Evolutionary conservation across 2,888 invertebrate genomes (phyloP).

Genomic region (Syritta pipiens): DNA sequence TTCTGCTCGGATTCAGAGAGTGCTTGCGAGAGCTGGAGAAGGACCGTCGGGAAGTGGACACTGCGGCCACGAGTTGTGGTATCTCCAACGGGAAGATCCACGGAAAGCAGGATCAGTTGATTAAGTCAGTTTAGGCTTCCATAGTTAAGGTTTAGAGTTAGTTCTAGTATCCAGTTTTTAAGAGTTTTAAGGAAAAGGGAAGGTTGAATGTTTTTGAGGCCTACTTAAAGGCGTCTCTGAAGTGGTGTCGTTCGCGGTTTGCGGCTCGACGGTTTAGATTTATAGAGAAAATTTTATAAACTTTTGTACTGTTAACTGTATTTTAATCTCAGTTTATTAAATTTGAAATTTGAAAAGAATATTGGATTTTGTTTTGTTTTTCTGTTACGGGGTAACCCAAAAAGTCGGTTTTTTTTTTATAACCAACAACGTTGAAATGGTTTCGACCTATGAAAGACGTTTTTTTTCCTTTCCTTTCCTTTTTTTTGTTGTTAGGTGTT

Average conservation of each 20-base stretch:
- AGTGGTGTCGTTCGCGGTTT: too few relatives aligned
- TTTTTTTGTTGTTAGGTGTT: too few relatives aligned
- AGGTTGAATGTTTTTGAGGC: too few relatives aligned
- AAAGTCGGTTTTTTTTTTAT: too few relatives aligned
- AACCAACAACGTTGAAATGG: too few relatives aligned
- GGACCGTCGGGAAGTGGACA: slow-evolving; percentile 68
- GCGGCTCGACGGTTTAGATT: not conserved
- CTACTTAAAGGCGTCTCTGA: too few relatives aligned
- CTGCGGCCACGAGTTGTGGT: slow-evolving; percentile 67
- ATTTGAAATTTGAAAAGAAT: too few relatives aligned
- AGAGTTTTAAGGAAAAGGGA: slow-evolving; percentile 4
- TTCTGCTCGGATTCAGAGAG: slow-evolving; percentile 81
- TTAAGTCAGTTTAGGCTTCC: slow-evolving; percentile 76
- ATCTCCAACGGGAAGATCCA: slow-evolving; percentile 73
- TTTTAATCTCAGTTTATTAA: not conserved
- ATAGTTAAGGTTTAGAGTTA: slow-evolving; percentile 21
- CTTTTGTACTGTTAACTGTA: slow-evolving; percentile 14
- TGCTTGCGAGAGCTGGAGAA: slow-evolving; percentile 74
- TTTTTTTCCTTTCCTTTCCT: too few relatives aligned
- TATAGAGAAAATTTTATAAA: slow-evolving; percentile 15
- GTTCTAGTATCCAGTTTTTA: slow-evolving; percentile 50
- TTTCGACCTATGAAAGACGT: too few relatives aligned
- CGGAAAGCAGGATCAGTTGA: slow-evolving; percentile 76
- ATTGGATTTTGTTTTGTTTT: too few relatives aligned
- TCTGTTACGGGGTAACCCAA: too few relatives aligned